Conservation (phyloP, 2,888 invertebrate species). For the Drosophila koepferae region DNA sequence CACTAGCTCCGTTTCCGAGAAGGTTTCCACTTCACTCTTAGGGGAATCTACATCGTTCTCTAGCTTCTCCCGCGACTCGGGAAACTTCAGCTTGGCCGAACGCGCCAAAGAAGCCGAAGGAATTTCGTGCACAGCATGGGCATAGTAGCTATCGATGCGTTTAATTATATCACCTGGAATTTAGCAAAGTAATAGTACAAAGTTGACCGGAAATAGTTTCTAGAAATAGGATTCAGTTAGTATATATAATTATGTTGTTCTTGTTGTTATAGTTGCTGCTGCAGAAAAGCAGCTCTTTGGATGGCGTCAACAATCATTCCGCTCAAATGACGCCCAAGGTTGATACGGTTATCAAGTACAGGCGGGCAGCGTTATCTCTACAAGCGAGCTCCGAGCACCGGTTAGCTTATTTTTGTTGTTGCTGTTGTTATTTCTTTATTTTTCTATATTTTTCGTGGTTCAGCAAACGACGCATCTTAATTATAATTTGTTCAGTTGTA, state of each 20-base stretch:
- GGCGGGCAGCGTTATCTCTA: slow-evolving; percentile 43
- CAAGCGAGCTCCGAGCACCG: slow-evolving; percentile 11
- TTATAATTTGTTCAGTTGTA: slow-evolving; percentile 43
- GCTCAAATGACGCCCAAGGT: slow-evolving; percentile 64
- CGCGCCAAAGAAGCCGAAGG: slow-evolving; percentile 36
- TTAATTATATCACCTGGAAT: slow-evolving; percentile 80
- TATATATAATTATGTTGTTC: slow-evolving; percentile 1
- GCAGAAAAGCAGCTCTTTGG: slow-evolving; percentile 11
- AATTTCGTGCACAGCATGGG: slow-evolving; percentile 54
- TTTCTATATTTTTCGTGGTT: slow-evolving; percentile 14
- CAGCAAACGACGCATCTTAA: slow-evolving; percentile 32
- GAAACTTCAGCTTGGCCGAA: slow-evolving; percentile 74
- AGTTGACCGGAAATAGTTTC: background rate
- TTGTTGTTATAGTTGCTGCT: slow-evolving; percentile 24
- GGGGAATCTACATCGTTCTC: slow-evolving; percentile 61
- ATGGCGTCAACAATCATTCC: slow-evolving; percentile 56
- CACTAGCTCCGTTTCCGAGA: slow-evolving; percentile 74
- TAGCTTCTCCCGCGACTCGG: slow-evolving; percentile 57
- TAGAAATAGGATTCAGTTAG: background rate
- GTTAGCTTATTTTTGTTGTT: slow-evolving; percentile 13
- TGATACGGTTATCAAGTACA: slow-evolving; percentile 67
- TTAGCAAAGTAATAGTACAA: background rate
- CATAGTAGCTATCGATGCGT: slow-evolving; percentile 78
- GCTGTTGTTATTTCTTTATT: background rate
- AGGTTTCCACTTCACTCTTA: slow-evolving; percentile 82